Evolutionary conservation across 2,888 invertebrate species (phyloP).

Genomic region (Tetheella fluctuosa): DNA sequence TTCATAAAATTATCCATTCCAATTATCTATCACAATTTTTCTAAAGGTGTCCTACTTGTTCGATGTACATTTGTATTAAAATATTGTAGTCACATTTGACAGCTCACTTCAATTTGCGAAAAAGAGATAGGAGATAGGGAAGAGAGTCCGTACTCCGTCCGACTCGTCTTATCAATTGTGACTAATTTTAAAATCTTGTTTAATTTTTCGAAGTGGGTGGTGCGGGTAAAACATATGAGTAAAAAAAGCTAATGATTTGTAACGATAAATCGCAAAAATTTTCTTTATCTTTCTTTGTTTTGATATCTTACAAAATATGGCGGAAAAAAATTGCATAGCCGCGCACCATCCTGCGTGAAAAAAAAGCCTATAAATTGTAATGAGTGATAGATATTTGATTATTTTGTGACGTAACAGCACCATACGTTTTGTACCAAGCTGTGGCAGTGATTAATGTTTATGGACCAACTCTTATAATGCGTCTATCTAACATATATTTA

Average conservation of each 20-base stretch:
- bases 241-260: not conserved
- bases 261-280: too few relatives aligned
- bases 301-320: not conserved
- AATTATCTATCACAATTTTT: constrained; percentile 2
- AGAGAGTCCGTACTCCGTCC: too few relatives aligned
- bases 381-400: too few relatives aligned
- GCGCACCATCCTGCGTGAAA: constrained; percentile 9
- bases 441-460: constrained; percentile 55
- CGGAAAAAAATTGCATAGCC: not conserved
- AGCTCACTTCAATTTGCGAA: not conserved
- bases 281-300: not conserved
- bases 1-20: not conserved
- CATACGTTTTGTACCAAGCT: constrained; percentile 65
- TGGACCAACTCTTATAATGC: constrained; percentile 32
- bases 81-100: not conserved
- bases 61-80: not conserved
- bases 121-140: not conserved
- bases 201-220: not conserved
- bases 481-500: constrained; percentile 31
- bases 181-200: not conserved
- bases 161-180: not conserved
- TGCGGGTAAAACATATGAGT: not conserved
- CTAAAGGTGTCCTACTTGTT: too few relatives aligned
- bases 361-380: too few relatives aligned
- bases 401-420: constrained; percentile 57